Evolutionary conservation across 2,888 invertebrate species (phyloP), one percentile per base, ranked within the genome.

Genomic region (Serrognathus titanus): DNA sequence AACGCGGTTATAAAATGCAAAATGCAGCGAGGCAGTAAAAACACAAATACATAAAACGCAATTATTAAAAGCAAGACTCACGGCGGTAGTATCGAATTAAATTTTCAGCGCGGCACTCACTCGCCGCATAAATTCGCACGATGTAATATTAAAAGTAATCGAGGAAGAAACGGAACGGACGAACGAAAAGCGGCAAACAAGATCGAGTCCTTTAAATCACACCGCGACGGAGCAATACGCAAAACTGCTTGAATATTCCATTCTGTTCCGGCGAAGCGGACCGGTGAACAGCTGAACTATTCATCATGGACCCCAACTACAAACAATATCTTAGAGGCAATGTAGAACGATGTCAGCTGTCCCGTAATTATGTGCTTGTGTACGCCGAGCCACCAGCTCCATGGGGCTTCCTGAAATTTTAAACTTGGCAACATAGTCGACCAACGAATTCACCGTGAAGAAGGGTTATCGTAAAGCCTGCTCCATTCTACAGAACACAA

Each of bases 241-340:
- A 63, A 58, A 63, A 63, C 63, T 63, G 61, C 59, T 63, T 63
- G 58, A 63, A 63, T 63, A 61, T 63, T 61, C 63, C 61, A 63
- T 61, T 63, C 59, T 58, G 54, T 55, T 55, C 53, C 50, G 48
- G 57, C 53, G 49, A 39, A 55, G 54, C 54, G 52, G 51, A 52
- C 51, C 51, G 53, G 57, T 55, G 57, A 59, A 59, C 62, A 59
- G 55, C 61, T 58, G 54, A 62, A 63, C 62, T 63, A 63, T 63
- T 63, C 63, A 63, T 63, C 63, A 60, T 58, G 55, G 58, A 55
- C 61, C 58, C 58, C 58, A 53, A 50, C 53, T 50, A 52, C 58
- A 56, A 58, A 63, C 61, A 63, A 63, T 61, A 59, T 63, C 63
- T 61, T 61, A 58, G 55, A 59, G 55, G 56, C 61, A 51, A 51